Evolutionary conservation across 2,888 invertebrate genomes (phyloP), one percentile per base, ranked within the genome.

Genomic region (Drosophila paranaensis): DNA sequence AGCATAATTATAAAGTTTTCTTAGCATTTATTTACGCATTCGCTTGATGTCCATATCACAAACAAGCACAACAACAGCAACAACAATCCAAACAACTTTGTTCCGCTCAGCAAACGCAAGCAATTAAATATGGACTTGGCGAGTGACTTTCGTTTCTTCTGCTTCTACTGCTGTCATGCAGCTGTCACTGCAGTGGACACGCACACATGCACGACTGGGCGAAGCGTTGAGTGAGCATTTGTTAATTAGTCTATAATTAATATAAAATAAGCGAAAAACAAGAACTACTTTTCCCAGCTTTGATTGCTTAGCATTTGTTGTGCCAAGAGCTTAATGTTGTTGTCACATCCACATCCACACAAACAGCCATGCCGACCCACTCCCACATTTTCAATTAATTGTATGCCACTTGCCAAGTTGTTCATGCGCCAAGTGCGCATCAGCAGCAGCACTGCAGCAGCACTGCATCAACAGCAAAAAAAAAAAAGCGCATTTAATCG

Each of bases 1-100:
- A 89, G 85, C 86, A 86, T 88, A 84, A 91, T 91, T 91, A 91
- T 85, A 91, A 89, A 91, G 74, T 77, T 79, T 81, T 85, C 69
- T 74, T 60, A 67, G 81, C 72, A 73, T 74, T 74, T 80, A 70
- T 69, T 77, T 77, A 77, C 57, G 81, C 75, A 83, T 70, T 84
- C 63, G 62, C 86, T 79, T 73, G 81, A 77, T 72, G 65, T 56
- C 43, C 43, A 66, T 72, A 74, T 74, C 85, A 81, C 62, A 79
- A 72, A 61, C 67, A 61, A 9, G 11, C 67, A 61, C 62, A 61
- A 3, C 25, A 55, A 48, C 43, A 55, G 58, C 6, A 30, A 40
- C 35, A 48, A 43, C 55, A 43, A 60, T 30, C 48, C 53, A 14
- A 55, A 55, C 50, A 88, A 86, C 81, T 79, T 84, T 73, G 66